phyloP scores from a whole-genome alignment of 2,888 invertebrate species.

The Drosophila mimetica region DNA sequence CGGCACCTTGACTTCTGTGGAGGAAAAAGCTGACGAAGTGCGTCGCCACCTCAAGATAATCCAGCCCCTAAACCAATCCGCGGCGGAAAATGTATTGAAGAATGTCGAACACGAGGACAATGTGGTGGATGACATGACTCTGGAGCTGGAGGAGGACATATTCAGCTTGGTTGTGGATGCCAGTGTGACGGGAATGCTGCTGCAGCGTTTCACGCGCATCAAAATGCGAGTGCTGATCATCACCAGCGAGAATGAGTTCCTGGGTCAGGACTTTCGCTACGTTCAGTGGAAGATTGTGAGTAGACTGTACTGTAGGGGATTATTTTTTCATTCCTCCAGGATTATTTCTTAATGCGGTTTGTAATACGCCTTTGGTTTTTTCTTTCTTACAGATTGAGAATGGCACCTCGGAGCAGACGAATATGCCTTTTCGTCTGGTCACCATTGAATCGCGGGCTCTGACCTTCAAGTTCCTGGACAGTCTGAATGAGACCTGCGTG shows the following conservation, averaged over 20 bases:
- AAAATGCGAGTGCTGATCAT: conserved; percentile 82
- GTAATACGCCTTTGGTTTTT: not conserved
- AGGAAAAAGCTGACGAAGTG: conserved; percentile 74
- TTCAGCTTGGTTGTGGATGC: conserved; percentile 81
- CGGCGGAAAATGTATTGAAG: conserved; percentile 67
- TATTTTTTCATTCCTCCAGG: not conserved
- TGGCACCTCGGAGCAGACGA: conserved; percentile 78
- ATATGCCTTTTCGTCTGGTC: conserved; percentile 77
- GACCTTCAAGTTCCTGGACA: conserved; percentile 78
- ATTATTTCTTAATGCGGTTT: rapidly evolving
- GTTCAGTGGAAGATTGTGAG: conserved; percentile 84
- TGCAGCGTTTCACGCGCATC: conserved; percentile 80
- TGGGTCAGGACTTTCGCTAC: conserved; percentile 83
- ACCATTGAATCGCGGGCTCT: conserved; percentile 82
- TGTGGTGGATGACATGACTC: conserved; percentile 70
- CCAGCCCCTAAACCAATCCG: conserved; percentile 66
- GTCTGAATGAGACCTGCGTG: conserved; percentile 80
- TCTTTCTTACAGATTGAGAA: conserved; percentile 78
- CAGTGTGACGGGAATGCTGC: conserved; percentile 82
- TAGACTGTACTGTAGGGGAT: conserved; percentile 69
- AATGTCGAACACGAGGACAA: conserved; percentile 80
- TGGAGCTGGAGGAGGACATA: conserved; percentile 79
- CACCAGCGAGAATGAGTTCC: conserved; percentile 81
- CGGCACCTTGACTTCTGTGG: conserved; percentile 75
- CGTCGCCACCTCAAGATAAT: conserved; percentile 71